Percentiles rank a stretch among this genome's conserved stretches.
Evolutionary conservation across 2,113 vertebrate species (phyloP).

Genomic region (Tretioscincus oriximinensis): DNA sequence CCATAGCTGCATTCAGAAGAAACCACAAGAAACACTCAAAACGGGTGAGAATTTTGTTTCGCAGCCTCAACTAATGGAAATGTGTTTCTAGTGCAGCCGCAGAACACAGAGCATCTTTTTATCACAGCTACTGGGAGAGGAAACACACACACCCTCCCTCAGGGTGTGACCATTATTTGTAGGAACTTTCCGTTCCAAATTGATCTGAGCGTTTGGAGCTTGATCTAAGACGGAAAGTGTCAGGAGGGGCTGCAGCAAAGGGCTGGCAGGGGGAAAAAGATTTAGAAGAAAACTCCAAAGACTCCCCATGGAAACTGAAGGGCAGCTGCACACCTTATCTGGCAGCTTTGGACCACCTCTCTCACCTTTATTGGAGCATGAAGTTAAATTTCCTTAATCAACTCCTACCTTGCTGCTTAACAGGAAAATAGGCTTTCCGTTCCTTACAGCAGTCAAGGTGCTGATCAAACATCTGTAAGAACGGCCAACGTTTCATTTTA

Average conservation of each 20-base stretch:
- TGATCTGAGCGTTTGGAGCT: fast-evolving
- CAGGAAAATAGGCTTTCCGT: background rate
- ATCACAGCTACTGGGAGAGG: conserved; percentile 38
- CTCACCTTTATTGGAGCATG: no score
- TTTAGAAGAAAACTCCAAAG: background rate
- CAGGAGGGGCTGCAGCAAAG: no score
- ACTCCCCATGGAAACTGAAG: no score
- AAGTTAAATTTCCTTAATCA: background rate
- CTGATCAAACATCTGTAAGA: background rate
- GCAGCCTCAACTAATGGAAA: conserved; percentile 38
- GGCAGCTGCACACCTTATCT: background rate
- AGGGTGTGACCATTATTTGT: conserved; percentile 40
- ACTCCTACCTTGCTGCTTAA: background rate
- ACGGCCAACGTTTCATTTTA: no score
- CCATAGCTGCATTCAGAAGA: fast-evolving
- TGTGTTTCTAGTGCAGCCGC: conserved; percentile 20
- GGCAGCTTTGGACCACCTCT: background rate
- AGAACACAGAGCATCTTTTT: conserved; percentile 11
- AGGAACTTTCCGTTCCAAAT: conserved; percentile 36
- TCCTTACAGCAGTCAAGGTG: background rate
- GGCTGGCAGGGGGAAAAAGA: background rate
- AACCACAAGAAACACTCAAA: conserved; percentile 34
- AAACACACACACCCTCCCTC: conserved; percentile 17
- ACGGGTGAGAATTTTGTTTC: conserved; percentile 22
- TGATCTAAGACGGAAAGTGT: fast-evolving